A percentile compares a stretch with the other conserved stretches of the same genome.
phyloP scores from a whole-genome alignment of 2,888 invertebrate genomes.

The Venusia cambrica region DNA sequence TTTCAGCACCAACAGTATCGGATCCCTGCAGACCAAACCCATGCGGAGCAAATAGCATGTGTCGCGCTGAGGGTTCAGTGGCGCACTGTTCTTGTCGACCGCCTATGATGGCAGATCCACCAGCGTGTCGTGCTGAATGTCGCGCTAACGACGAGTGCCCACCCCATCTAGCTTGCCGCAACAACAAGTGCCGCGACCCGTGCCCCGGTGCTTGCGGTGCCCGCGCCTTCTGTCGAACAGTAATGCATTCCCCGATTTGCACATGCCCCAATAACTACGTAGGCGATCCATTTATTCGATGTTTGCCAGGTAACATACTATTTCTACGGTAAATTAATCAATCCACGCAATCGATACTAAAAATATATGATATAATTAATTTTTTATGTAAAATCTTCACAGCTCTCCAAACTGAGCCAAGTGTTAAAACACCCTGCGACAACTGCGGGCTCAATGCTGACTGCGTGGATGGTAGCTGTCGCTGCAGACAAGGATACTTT shows the following conservation, averaged over 20 bases:
- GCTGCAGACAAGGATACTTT: constrained; percentile 83
- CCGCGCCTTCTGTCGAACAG: constrained; percentile 86
- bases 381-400: constrained; percentile 6
- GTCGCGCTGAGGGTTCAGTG: constrained; percentile 83
- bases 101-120: constrained; percentile 86
- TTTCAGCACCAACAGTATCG: constrained; percentile 48
- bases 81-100: constrained; percentile 86
- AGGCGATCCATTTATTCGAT: constrained; percentile 88
- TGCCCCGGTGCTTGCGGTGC: constrained; percentile 89
- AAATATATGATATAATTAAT: neutral
- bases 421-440: constrained; percentile 79
- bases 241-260: constrained; percentile 89
- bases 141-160: constrained; percentile 85
- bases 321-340: neutral
- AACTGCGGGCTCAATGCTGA: constrained; percentile 89
- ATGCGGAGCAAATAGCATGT: constrained; percentile 87
- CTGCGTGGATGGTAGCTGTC: constrained; percentile 85
- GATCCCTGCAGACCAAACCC: constrained; percentile 85
- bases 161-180: constrained; percentile 83
- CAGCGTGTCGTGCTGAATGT: constrained; percentile 89
- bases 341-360: neutral
- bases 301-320: constrained; percentile 78
- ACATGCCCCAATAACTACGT: constrained; percentile 84
- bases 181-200: constrained; percentile 85
- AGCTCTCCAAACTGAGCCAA: constrained; percentile 47